Percentiles rank a stretch among this genome's conserved stretches.
Conservation (phyloP, 2,888 invertebrate genomes). For the Hypolimnas misippus region DNA sequence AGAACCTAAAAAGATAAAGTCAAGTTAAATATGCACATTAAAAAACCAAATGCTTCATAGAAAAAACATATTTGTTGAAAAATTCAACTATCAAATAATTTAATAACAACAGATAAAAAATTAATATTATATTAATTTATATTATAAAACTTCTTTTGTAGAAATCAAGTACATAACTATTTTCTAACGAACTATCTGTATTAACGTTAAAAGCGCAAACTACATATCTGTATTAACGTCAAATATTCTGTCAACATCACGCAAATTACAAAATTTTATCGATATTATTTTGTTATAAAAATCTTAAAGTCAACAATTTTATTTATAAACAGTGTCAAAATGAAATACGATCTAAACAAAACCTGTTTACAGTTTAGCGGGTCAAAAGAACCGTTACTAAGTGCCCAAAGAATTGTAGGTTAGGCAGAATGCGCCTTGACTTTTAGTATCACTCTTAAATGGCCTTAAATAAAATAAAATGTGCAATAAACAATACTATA, state of each 20-base stretch:
- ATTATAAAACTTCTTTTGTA: too few relatives aligned
- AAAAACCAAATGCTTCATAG: too few relatives aligned
- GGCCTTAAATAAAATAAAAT: constrained; percentile 33
- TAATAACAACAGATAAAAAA: too few relatives aligned
- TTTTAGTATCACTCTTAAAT: constrained; percentile 32
- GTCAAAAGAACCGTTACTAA: constrained; percentile 38
- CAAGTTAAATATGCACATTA: too few relatives aligned
- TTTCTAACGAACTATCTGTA: too few relatives aligned
- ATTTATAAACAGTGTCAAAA: constrained; percentile 6
- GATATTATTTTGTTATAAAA: not conserved
- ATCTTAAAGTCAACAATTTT: not conserved
- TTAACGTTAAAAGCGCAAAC: not conserved
- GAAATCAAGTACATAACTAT: too few relatives aligned
- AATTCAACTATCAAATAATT: too few relatives aligned
- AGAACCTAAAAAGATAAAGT: too few relatives aligned
- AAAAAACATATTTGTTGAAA: too few relatives aligned
- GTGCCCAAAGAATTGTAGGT: constrained; percentile 36
- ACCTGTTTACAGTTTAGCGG: constrained; percentile 24
- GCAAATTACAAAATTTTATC: not conserved
- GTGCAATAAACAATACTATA: constrained; percentile 38
- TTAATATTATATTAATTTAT: too few relatives aligned
- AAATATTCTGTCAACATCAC: not conserved
- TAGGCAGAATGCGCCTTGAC: constrained; percentile 24
- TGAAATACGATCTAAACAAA: constrained; percentile 26
- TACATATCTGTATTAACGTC: too few relatives aligned